These are phyloP conservation scores for Nomada fucata DNA, from an alignment of 2,888 invertebrate species.

Conservation along the genomic window DNA sequence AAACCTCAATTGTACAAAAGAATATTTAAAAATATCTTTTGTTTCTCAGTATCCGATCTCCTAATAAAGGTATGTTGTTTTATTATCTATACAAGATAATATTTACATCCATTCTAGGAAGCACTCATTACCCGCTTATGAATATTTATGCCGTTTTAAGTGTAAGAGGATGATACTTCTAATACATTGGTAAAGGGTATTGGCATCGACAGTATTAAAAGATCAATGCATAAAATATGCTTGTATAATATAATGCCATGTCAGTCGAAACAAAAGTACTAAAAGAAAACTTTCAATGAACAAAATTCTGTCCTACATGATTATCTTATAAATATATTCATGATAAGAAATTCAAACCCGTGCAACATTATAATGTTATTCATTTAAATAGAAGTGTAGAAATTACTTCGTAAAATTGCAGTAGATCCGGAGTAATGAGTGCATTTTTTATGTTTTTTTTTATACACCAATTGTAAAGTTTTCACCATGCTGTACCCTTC, in stretches of 20 bases:
- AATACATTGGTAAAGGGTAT: neutral
- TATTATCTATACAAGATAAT: constrained; percentile 41
- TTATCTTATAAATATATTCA: neutral
- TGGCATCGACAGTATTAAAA: constrained; percentile 3
- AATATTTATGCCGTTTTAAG: constrained; percentile 14
- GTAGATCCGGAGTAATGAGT: constrained; percentile 50
- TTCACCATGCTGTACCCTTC: constrained; percentile 34
- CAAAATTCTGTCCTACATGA: neutral
- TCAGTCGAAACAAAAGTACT: too few species aligned
- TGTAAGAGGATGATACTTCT: constrained; percentile 21
- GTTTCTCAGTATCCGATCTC: constrained; percentile 8
- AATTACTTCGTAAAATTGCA: neutral
- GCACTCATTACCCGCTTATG: constrained; percentile 56
- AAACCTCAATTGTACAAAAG: constrained; percentile 32
- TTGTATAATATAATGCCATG: neutral
- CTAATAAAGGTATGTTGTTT: constrained; percentile 25
- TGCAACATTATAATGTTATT: neutral
- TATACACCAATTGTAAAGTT: constrained; percentile 46
- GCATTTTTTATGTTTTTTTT: constrained; percentile 38
- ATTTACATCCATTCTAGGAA: constrained; percentile 54
- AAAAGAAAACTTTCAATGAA: neutral
- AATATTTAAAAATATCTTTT: constrained; percentile 50
- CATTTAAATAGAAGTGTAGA: neutral
- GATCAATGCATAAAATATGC: neutral
- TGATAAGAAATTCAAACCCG: neutral